Base-by-base conservation (phyloP, 2,888 invertebrate species). In the Ischnus inquisitorius region DNA sequence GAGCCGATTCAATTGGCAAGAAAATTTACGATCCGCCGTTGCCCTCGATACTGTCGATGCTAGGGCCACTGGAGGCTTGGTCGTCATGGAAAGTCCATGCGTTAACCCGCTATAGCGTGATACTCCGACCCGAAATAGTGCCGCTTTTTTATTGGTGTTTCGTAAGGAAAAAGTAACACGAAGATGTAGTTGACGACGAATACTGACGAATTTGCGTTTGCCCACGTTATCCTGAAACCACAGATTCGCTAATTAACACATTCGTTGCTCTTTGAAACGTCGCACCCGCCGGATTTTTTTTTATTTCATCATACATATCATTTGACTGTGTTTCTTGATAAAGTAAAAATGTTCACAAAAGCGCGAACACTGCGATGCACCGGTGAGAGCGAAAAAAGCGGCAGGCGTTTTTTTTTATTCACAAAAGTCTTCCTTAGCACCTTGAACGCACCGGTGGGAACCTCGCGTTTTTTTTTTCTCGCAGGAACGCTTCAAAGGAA, bases 1-100 rank as follows among this genome's bases (percentile, higher is more conserved):
- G 64, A 69, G 69, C 75, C 75, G 62, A 83, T 83, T 69, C 75
- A 75, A 83, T 79, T 71, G 74, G 62, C 79, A 57, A 75, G 69
- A 57, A 69, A 79, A 83, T 83, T 83, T 83, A 83, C 69, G 82
- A 79, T 68, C 74, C 16, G 19, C 34, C 34, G 25, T 71, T 28
- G n/a, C 57, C 39, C 39, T 67, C 60, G 72, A 72, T 72, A 60
- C 57, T 39, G 67, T 25, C n/a, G 41, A 41, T 75, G 39, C 3
- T 57, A 64, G 28, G 16, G 41, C 57, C 28, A 65, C 54, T 19
- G 25, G 34, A 28, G 65, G 39, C 34, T 34, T 10, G 39, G 48
- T 12, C 60, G 48, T 71, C 25, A 19, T 14, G 12, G 25, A 34
- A 67, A 60, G 71, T 10, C 57, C 19, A 57, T 22, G 41, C 43